Evolutionary conservation across 2,797 vertebrate genomes (phyloP), one percentile per base, ranked within the genome.

Genomic region (Podarcis lilfordi): DNA sequence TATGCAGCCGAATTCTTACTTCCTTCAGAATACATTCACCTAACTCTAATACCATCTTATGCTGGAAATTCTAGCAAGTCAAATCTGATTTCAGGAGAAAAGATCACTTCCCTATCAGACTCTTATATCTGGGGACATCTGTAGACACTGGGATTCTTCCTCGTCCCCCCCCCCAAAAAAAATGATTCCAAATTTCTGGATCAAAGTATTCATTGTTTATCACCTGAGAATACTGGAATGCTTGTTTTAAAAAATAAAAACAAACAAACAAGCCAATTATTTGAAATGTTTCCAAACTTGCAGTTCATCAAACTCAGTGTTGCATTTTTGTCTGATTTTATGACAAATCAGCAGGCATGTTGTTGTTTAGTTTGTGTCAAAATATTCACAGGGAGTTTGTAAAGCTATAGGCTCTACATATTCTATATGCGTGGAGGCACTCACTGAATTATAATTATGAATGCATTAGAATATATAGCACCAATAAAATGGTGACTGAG

Each of bases 401-500:
- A 77, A 64, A 76, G 10, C 35, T 76, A 61, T 76, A 80, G 45
- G 78, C 50, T 80, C n/a, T 32, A n/a, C 17, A 35, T 80, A 64
- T 64, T 43, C 25, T 77, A 77, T 13, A 64, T 13, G 27, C 37
- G 76, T 85, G 84, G 35, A 64, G 64, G 84, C 59, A 19, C 55
- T 85, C 25, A 64, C 35, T 76, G 84, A 85, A 85, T 77, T 76
- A 77, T 75, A 85, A 77, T 77, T 37, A n/a, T 66, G 59, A 85
- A 77, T 75, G 19, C 10, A 66, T 77, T 85, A 76, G 35, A 76
- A 66, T 85, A 64, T 13, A 66, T 66, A 25, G 75, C 29, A 43
- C 27, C 76, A 64, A 85, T 23, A 76, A 77, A 75, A 15, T n/a
- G 55, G 59, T 40, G 35, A 43, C 27, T 66, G 27, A 37, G 37